These are phyloP conservation scores for Mastomys coucha DNA, from an alignment of 2,113 vertebrate species.

Conservation along the genomic window DNA sequence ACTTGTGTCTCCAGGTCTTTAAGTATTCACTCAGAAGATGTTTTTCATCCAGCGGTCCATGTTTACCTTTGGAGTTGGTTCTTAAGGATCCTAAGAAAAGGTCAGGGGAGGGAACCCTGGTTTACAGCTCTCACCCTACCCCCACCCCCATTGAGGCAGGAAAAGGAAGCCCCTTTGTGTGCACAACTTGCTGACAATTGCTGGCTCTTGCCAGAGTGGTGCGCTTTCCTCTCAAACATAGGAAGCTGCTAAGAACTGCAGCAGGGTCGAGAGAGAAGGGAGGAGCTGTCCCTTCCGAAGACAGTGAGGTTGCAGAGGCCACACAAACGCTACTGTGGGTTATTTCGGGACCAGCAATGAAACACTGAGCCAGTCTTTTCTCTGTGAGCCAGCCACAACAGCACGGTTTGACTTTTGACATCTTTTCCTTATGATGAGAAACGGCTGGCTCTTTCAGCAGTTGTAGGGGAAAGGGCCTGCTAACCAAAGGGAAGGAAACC, in stretches of 20 bases:
- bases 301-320: not conserved
- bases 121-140: too few species aligned
- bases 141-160: not conserved
- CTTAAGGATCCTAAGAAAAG: not conserved
- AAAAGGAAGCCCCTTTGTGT: constrained; percentile 29
- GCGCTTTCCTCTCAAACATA: not conserved
- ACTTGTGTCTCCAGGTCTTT: constrained; percentile 73
- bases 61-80: not conserved
- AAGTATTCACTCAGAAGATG: constrained; percentile 84
- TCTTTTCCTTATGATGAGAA: not conserved
- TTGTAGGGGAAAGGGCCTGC: not conserved
- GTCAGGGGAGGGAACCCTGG: not conserved
- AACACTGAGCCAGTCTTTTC: not conserved
- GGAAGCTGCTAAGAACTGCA: not conserved
- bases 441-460: not conserved
- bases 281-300: not conserved
- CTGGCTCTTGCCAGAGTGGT: not conserved
- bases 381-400: not conserved
- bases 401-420: not conserved
- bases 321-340: not conserved
- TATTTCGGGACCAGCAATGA: not conserved
- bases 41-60: constrained; percentile 62
- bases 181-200: not conserved
- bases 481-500: constrained; percentile 6
- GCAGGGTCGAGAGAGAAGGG: not conserved